Percentiles rank a stretch among this genome's conserved stretches.
Conservation (phyloP, 2,888 invertebrate genomes). For the Coleophora flavipennella region DNA sequence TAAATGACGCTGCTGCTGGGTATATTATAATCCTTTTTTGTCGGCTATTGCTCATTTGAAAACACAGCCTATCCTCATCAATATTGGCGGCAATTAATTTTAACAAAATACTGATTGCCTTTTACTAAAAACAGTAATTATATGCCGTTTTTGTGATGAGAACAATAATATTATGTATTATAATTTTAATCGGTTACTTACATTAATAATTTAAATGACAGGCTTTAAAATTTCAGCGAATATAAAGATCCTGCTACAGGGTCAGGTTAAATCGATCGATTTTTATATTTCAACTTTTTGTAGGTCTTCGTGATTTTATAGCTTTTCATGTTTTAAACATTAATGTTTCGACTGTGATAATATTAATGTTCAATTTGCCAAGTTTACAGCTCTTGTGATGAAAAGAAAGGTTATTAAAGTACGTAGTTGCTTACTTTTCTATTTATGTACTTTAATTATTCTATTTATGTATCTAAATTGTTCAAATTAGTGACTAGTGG, state of each 20-base stretch:
- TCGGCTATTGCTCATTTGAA: no score
- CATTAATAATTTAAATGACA: constrained; percentile 27
- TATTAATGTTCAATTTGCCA: no score
- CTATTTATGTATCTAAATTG: no score
- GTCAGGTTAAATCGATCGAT: constrained; percentile 22
- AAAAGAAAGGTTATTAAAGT: no score
- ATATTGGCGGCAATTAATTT: constrained; percentile 26
- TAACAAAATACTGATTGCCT: constrained; percentile 33
- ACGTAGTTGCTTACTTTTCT: no score
- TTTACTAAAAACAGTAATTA: constrained; percentile 9
- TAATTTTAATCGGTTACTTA: constrained; percentile 39
- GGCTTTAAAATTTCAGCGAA: constrained; percentile 26
- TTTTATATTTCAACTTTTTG: constrained; percentile 29
- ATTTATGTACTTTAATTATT: no score
- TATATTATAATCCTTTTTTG: no score
- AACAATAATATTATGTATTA: constrained; percentile 36
- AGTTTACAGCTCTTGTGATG: no score
- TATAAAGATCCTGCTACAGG: constrained; percentile 28
- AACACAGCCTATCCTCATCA: constrained; percentile 1
- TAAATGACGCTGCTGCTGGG: no score
- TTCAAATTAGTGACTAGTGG: no score
- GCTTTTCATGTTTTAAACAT: no score
- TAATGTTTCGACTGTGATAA: no score
- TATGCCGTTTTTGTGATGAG: constrained; percentile 2
- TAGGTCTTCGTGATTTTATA: not conserved